These are phyloP conservation scores for Miichthys miiuy DNA, from an alignment of 2,797 vertebrate genomes.

Conservation along the genomic window DNA sequence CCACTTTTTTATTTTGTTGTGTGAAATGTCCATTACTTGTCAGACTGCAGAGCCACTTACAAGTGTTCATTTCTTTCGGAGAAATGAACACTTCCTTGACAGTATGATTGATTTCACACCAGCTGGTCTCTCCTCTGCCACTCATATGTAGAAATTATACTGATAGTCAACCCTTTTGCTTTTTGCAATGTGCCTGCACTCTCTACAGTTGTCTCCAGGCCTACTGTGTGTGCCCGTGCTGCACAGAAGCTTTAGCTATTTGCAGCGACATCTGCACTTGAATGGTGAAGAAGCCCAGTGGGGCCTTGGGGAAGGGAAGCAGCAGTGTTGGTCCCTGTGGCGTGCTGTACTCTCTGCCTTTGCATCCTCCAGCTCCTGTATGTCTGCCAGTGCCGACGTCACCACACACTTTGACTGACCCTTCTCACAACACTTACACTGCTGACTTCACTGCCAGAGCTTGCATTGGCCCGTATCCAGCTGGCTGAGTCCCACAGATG, in stretches of 20 bases:
- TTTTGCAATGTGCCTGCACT: not conserved
- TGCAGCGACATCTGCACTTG: not conserved
- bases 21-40: not conserved
- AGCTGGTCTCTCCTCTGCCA: not conserved
- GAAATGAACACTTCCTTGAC: not conserved
- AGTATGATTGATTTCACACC: not conserved
- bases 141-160: not conserved
- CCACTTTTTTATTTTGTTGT: not conserved
- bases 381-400: conserved; percentile 67
- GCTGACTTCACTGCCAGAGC: conserved; percentile 71
- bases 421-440: conserved; percentile 63
- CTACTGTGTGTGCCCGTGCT: not conserved
- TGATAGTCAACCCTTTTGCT: not conserved
- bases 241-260: not conserved
- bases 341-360: not conserved
- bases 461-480: conserved; percentile 71
- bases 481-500: conserved; percentile 60
- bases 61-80: not conserved
- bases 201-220: not conserved
- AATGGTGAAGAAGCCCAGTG: not conserved
- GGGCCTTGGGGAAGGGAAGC: not conserved
- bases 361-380: conserved; percentile 29
- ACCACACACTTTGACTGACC: conserved; percentile 76
- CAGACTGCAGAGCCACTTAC: not conserved
- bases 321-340: not conserved